Conservation (phyloP, 2,888 invertebrate genomes). For the Drosophila siamana region DNA sequence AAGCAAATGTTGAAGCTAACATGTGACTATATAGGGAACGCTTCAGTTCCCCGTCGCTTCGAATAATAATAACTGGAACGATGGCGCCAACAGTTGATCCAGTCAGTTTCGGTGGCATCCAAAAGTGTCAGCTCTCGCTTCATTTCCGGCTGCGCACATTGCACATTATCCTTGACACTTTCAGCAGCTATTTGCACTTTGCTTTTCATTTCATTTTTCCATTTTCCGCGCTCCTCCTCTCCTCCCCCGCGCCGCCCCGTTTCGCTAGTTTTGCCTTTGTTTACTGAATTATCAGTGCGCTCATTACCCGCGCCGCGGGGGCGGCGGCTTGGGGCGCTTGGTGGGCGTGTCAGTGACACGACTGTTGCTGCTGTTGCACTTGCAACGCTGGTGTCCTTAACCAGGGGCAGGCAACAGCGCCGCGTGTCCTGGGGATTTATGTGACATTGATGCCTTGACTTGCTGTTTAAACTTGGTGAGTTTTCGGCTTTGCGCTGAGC, state of each 20-base stretch:
- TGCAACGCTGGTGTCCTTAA: conserved; percentile 8
- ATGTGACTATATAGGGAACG: background rate
- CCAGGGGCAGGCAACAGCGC: conserved; percentile 1
- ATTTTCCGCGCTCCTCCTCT: conserved; percentile 5
- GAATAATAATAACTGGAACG: conserved; percentile 1
- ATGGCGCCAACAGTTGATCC: conserved; percentile 8
- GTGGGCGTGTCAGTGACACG: conserved; percentile 53
- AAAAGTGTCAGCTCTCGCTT: conserved; percentile 33
- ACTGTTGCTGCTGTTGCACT: conserved; percentile 42
- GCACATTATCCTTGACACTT: conserved; percentile 73
- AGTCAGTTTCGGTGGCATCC: conserved; percentile 11
- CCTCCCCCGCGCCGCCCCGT: background rate
- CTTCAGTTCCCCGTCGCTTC: background rate
- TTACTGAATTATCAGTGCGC: conserved; percentile 63
- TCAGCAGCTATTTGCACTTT: conserved; percentile 52
- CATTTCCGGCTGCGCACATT: conserved; percentile 45
- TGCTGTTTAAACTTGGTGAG: conserved; percentile 32
- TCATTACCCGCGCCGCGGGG: conserved; percentile 62
- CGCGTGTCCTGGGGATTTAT: conserved; percentile 33
- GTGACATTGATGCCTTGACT: conserved; percentile 62
- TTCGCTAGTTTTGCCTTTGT: conserved; percentile 40
- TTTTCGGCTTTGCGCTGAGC: background rate
- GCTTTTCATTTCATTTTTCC: conserved; percentile 42
- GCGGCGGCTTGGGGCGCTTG: background rate
- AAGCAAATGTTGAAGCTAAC: background rate